Base-by-base conservation (phyloP, 2,113 vertebrate genomes). In the Bos indicus region DNA sequence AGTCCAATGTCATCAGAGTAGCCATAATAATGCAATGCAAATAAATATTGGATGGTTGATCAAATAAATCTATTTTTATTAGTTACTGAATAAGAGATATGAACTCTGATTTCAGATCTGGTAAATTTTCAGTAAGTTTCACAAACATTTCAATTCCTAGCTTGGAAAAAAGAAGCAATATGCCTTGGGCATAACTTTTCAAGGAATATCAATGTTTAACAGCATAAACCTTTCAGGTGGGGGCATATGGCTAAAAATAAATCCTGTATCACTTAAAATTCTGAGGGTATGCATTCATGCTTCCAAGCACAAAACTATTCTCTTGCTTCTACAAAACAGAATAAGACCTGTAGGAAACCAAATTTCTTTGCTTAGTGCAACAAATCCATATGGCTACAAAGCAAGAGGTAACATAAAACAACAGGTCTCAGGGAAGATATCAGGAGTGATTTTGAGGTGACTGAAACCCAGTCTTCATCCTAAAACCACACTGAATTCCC, bases 161-260 rank as follows among this genome's bases (percentile, higher is more conserved):
- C 57, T 94, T 88, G 59, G 93, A 97, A 97, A 90, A 43, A 95
- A 84, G 51, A 60, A 93, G 78, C 30, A 83, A 81, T 86, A 60
- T 95, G 97, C 95, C 94, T 86, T 88, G 57, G 88, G 96, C 86
- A 95, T 86, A 93, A 89, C 78, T 97, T 95, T 98, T 97, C 92
- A 97, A 97, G 88, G 82, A 93, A 93, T 93, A 97, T 97, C 93
- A 97, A 51, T 93, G 88, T 94, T 95, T 71, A 94, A 84, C 57
- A 82, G 52, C 46, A 95, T 88, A 95, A 98, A 97, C 74, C 46
- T 96, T 97, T 98, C 17, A 59, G 95, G 96, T 71, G 67, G 92
- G 57, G 51, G 30, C 90, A 95, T 16, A 84, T 59, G 94, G 74
- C 96, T 98, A 98, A 98, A 98, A 98, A 98, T 96, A 98, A 97